phyloP scores from a whole-genome alignment of 2,113 vertebrate genomes.

The Albula goreensis region DNA sequence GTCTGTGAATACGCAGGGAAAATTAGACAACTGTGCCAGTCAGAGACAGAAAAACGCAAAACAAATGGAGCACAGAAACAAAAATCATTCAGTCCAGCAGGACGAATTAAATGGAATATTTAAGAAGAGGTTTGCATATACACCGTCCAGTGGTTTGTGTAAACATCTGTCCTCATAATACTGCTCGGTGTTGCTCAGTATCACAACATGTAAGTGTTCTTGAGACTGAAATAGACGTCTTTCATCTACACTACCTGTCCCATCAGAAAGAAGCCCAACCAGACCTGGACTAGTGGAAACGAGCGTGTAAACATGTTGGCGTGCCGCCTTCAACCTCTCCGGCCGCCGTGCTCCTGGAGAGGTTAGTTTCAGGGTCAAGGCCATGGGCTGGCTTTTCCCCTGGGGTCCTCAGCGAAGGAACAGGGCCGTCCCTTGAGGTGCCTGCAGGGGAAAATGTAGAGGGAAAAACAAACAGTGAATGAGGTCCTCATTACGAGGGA shows the following conservation, averaged over 20 bases:
- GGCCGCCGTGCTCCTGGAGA: background rate
- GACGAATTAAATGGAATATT: background rate
- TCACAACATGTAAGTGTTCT: background rate
- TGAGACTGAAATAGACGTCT: background rate
- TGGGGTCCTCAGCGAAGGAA: background rate
- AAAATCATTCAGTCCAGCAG: background rate
- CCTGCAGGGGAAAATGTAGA: background rate
- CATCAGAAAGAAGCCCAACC: background rate
- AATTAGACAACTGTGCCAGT: background rate
- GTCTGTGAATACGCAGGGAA: background rate
- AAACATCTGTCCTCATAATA: background rate
- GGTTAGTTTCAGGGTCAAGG: background rate
- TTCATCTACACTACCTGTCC: background rate
- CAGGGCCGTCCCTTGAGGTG: background rate
- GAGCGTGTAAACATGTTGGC: background rate
- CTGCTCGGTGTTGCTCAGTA: too few relatives aligned
- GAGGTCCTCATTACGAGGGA: conserved; percentile 1
- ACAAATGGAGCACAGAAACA: background rate
- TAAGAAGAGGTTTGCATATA: background rate
- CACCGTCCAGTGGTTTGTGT: background rate
- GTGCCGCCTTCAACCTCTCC: background rate
- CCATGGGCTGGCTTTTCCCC: background rate
- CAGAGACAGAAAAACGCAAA: background rate
- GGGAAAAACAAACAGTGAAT: conserved; percentile 3
- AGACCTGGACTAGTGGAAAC: background rate